Evolutionary conservation across 1,140 invertebrate genomes (phyloP).

Genomic region (Bombus difficillimus): DNA sequence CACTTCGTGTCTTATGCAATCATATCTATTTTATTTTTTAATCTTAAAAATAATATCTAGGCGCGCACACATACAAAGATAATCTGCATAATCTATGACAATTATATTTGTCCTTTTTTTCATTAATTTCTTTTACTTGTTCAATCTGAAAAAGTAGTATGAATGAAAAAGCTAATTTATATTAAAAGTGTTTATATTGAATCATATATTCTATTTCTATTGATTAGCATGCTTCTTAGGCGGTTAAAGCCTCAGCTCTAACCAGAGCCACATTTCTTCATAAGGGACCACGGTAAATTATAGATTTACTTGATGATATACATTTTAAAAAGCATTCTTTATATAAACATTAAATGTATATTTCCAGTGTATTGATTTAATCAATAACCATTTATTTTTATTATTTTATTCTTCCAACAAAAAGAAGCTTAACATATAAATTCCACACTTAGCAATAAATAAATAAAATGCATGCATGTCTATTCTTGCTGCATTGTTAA

Average conservation of each 20-base stretch:
- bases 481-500: background rate
- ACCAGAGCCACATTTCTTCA: conserved; percentile 64
- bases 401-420: background rate
- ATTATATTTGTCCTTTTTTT: background rate
- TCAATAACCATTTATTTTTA: background rate
- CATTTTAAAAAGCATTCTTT: background rate
- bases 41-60: background rate
- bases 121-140: conserved; percentile 7
- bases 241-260: conserved; percentile 74
- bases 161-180: background rate
- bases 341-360: background rate
- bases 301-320: conserved; percentile 36
- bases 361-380: background rate
- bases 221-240: conserved; percentile 77
- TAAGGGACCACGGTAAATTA: conserved; percentile 63
- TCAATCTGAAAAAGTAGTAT: background rate
- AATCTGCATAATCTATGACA: conserved; percentile 9
- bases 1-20: background rate
- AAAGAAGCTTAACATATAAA: background rate
- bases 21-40: conserved; percentile 4
- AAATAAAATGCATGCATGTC: background rate
- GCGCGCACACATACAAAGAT: background rate
- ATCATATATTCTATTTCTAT: conserved; percentile 51
- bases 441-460: background rate
- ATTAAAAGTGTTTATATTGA: conserved; percentile 21